Percentiles rank a stretch among this genome's conserved stretches.
These are phyloP conservation scores for Spodoptera frugiperda DNA, from an alignment of 1,140 invertebrate genomes.

Conservation along the genomic window DNA sequence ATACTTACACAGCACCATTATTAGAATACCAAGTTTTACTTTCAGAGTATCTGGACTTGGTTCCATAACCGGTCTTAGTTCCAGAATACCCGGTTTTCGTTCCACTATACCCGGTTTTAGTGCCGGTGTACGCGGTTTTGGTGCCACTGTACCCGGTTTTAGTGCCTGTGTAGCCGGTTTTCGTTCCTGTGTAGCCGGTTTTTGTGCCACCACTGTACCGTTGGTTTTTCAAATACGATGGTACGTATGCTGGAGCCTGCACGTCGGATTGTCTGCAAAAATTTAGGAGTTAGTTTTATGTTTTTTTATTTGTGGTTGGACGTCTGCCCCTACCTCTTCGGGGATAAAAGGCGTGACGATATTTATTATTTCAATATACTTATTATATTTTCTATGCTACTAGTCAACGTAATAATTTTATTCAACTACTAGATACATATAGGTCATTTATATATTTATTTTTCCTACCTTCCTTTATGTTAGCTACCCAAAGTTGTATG, in stretches of 20 bases:
- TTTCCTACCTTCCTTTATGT: too few relatives aligned
- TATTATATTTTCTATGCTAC: too few relatives aligned
- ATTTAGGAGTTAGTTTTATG: neutral
- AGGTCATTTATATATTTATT: too few relatives aligned
- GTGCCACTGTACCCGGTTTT: conserved; percentile 55
- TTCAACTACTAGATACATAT: too few relatives aligned
- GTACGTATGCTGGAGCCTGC: conserved; percentile 71
- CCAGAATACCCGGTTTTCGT: neutral
- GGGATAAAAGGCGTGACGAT: too few relatives aligned
- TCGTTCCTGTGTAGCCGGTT: conserved; percentile 62
- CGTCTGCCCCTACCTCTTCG: too few relatives aligned
- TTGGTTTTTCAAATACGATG: conserved; percentile 66
- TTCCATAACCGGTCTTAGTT: conserved; percentile 20
- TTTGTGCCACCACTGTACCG: conserved; percentile 57
- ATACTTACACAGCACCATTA: conserved; percentile 67
- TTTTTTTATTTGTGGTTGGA: too few relatives aligned
- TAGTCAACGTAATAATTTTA: too few relatives aligned
- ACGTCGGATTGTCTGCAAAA: conserved; percentile 77
- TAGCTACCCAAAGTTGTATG: too few relatives aligned
- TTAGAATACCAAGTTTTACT: conserved; percentile 63
- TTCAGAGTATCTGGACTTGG: conserved; percentile 45
- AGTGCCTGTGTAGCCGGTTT: conserved; percentile 58
- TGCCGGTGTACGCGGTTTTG: conserved; percentile 36
- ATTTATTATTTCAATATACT: too few relatives aligned
- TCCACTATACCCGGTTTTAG: neutral